Conservation (phyloP, 2,888 invertebrate genomes). For the Heteropelma amictum region DNA sequence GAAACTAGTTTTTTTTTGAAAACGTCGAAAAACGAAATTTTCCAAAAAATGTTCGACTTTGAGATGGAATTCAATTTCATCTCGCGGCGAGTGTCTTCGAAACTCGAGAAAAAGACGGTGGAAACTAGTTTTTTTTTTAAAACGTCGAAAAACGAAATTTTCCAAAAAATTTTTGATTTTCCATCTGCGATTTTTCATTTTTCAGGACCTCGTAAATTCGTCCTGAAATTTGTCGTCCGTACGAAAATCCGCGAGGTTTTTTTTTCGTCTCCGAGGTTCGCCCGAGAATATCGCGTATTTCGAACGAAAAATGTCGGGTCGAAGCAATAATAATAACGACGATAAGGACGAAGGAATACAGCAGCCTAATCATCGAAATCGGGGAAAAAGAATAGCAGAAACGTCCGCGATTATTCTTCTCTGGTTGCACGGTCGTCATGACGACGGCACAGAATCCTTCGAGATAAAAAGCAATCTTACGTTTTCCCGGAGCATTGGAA, state of each 20-base stretch:
- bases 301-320: not conserved
- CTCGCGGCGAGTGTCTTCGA: no score
- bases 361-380: slow-evolving; percentile 51
- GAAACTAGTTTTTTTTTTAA: no score
- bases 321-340: slow-evolving; percentile 34
- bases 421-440: slow-evolving; percentile 65
- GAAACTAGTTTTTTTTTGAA: no score
- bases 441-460: slow-evolving; percentile 68
- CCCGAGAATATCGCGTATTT: not conserved
- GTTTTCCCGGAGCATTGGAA: slow-evolving; percentile 50
- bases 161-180: no score
- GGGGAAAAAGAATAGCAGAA: slow-evolving; percentile 35
- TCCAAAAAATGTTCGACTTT: no score
- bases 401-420: slow-evolving; percentile 62
- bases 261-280: not conserved
- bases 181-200: no score
- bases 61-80: no score
- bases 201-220: no score
- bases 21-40: no score
- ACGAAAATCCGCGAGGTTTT: not conserved
- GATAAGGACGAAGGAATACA: slow-evolving; percentile 4
- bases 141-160: no score
- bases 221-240: no score
- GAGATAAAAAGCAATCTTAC: slow-evolving; percentile 48
- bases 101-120: no score